Evolutionary conservation across 2,888 invertebrate species (phyloP).

Genomic region (Parnassius apollo): DNA sequence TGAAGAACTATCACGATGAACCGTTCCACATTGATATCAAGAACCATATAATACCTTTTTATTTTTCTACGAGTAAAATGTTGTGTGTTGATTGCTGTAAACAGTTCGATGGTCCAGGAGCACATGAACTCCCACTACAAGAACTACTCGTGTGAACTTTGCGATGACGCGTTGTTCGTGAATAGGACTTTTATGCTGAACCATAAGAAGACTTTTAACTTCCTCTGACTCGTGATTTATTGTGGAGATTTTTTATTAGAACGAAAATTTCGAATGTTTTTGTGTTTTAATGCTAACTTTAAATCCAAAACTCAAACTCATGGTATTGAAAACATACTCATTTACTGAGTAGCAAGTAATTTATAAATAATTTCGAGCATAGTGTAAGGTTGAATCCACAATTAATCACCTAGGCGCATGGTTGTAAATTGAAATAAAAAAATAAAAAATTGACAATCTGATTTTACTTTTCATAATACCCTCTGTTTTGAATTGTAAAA

Average conservation of each 20-base stretch:
- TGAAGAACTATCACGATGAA: constrained; percentile 45
- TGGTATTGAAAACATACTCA: too few relatives aligned
- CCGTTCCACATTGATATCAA: constrained; percentile 55
- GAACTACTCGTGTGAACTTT: constrained; percentile 50
- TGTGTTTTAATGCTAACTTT: too few relatives aligned
- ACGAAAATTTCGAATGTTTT: too few relatives aligned
- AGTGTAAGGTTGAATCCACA: too few relatives aligned
- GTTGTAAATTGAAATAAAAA: too few relatives aligned
- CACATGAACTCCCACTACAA: constrained; percentile 55
- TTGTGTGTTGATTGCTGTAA: constrained; percentile 45
- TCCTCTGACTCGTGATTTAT: constrained; percentile 4
- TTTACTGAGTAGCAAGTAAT: too few relatives aligned
- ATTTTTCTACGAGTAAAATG: constrained; percentile 32
- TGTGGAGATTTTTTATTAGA: background rate
- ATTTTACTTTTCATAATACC: too few relatives aligned
- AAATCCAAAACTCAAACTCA: too few relatives aligned
- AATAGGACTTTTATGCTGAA: constrained; percentile 30
- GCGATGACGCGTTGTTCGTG: constrained; percentile 39
- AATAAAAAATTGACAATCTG: too few relatives aligned
- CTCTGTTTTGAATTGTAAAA: too few relatives aligned
- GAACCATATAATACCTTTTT: constrained; percentile 54
- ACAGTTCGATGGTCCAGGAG: constrained; percentile 36
- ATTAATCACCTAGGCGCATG: too few relatives aligned
- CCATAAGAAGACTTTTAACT: constrained; percentile 22
- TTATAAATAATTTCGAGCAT: too few relatives aligned